Base-by-base conservation (phyloP, 2,888 invertebrate genomes). In the Sclerodermus sp. region DNA sequence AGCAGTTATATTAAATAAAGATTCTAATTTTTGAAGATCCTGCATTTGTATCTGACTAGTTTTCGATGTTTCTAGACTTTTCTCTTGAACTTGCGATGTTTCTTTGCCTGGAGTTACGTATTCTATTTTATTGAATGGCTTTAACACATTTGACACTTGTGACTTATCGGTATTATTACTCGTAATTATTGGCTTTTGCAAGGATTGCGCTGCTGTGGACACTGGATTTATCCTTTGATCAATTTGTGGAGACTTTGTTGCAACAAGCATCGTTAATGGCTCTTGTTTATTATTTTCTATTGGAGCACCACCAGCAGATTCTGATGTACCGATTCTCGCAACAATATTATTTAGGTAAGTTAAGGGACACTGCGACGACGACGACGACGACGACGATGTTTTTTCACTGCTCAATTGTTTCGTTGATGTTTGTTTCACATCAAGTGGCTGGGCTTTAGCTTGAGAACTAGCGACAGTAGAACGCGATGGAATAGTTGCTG, bases 301-400 rank as follows among this genome's bases (percentile, higher is more conserved):
- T 6, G 38, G 12, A 0, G 45, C 38, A 18, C 39, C 51, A 15
- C 42, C 58, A 9, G 49, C 58, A 9, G 49, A 37, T 45, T 50
- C 58, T 1, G 52, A 40, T 13, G 59, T 49, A 17, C 69, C 70
- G 31, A 77, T 68, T 30, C 72, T 71, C 1, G 74, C 71, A 6
- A 79, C 75, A 5, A 79, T 70, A 41, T 66, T 74, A 41, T 74
- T 72, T n/a, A 79, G 54, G 0, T 74, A 76, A 18, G 73, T 69
- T 1, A 79, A 50, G 0, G 77, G 71, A 60, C 63, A 71, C 39
- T 68, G 70, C 3, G 23, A 8, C 23, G n/a, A n/a, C n/a, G n/a
- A n/a, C n/a, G n/a, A n/a, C n/a, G n/a, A n/a, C n/a, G n/a, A n/a
- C n/a, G n/a, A n/a, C n/a, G n/a, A n/a, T n/a, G n/a, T 6, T 16